Evolutionary conservation across 2,888 invertebrate species (phyloP), one percentile per base, ranked within the genome.

Genomic region (Apodemia mormo): DNA sequence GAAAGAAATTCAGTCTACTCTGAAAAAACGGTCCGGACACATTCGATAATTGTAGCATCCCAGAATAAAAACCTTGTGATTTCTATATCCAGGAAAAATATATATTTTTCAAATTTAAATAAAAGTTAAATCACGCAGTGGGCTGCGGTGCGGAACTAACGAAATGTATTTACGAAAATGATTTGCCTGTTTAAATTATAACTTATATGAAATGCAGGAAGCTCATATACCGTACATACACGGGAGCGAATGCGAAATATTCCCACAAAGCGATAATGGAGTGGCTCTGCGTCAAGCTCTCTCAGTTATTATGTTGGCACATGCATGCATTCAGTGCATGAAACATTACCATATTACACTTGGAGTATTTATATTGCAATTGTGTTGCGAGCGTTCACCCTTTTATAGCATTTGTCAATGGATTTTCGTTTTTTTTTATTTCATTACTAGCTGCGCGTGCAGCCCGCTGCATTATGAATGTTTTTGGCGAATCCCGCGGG

Each of bases 231-330:
- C 54, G 7, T 54, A 8, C 22, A 2, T 1, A 9, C 54, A 9
- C 7, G 10, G 8, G 22, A 9, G 56, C 6, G 10, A 58, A 56
- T 56, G 30, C 12, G 30, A 30, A 29, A 58, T 58, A 30, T 30
- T 3, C 56, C 56, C 29, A 58, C 56, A 58, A 58, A 58, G 56
- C 56, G 29, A 58, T 58, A 58, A 58, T 58, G 12, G 56, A 58
- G 56, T 54, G n/a, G 29, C 29, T 29, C 56, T 61, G 58, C 30
- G 58, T 30, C 58, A 2, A 22, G 10, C 58, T 45, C 58, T 7
- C 58, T 5, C 4, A 2, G 22, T 58, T 58, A 58, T 29, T 58
- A 58, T 58, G 58, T 30, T 61, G 30, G 58, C 30, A 33, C 30
- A 33, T 61, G 58, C 58, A 33, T 61, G 14, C 58, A 61, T 30